Base-by-base conservation (phyloP, 2,797 vertebrate species). In the Danionella dracula region DNA sequence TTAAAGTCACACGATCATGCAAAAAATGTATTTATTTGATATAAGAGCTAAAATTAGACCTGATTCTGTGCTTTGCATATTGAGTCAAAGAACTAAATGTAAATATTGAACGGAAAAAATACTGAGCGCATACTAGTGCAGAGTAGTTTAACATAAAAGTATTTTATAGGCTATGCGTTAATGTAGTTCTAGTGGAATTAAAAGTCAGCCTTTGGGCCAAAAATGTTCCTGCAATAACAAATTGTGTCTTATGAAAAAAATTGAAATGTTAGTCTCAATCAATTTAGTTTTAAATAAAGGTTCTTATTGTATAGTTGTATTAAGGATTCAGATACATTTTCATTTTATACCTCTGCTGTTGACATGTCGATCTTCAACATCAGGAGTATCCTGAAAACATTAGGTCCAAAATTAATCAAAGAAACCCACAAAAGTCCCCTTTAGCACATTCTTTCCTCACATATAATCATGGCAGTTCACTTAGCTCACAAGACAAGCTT, bases 291-390 rank as follows among this genome's bases (percentile, higher is more conserved):
- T 27, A 27, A 27, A 3, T 27, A 27, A 27, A 27, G n/a, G n/a
- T n/a, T n/a, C n/a, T n/a, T n/a, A n/a, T n/a, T n/a, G n/a, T n/a
- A n/a, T n/a, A n/a, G n/a, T n/a, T n/a, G n/a, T n/a, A n/a, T n/a
- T n/a, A n/a, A n/a, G n/a, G n/a, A n/a, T n/a, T n/a, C n/a, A n/a
- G n/a, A n/a, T n/a, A n/a, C n/a, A n/a, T n/a, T n/a, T n/a, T n/a
- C 3, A 3, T 27, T 31, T 34, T 12, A 40, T 75, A 92, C 90
- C 74, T 92, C 90, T 68, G 84, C 79, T 37, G 85, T 83, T 12
- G 82, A 86, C 89, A 91, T 89, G 60, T 88, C 86, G n/a, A 56
- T 92, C 90, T 35, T 91, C 90, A 31, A 88, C 81, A 32, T 88
- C 88, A 62, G 82, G 20, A 3, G 85, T 77, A 29, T 91, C 88